Evolutionary conservation across 2,797 vertebrate species (phyloP), one percentile per base, ranked within the genome.

Genomic region (Chrosomus eos): DNA sequence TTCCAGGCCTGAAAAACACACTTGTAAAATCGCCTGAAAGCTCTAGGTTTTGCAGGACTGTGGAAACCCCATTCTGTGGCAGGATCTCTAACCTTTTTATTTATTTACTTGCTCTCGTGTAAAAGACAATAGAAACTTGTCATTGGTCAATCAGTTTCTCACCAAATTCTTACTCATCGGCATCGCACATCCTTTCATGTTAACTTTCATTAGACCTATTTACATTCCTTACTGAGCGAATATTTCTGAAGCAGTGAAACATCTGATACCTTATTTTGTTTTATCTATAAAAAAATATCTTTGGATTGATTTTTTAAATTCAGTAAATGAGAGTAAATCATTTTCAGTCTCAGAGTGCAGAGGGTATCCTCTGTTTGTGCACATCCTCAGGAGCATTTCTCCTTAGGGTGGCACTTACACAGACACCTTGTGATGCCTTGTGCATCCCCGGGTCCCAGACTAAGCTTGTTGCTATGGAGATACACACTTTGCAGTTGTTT

Each of bases 401-500:
- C 88, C 86, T 83, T 38, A 51, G 81, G 81, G 86, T 79, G 67
- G n/a, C 83, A 73, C 81, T 89, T 78, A 80, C 80, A 83, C 62
- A 48, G 75, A 74, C 64, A 51, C 75, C 80, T 76, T 85, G 75
- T 73, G 80, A 83, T 83, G 71, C 64, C 13, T 45, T 66, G 62
- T 84, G 77, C 66, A 11, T 85, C 83, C 85, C 87, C 31, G 3
- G 68, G 85, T 81, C 80, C 86, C 84, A 84, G 40, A 70, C 38
- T 78, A 72, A 16, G 26, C 38, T 80, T 82, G 87, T 87, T 89
- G 89, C 87, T 80, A 84, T 87, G 85, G 89, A 77, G 84, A 88
- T 51, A 43, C 74, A 70, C 43, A 84, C 81, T 73, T 75, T 73
- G 70, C 74, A 58, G 64, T 82, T 82, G 70, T 80, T 80, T 81